These are phyloP conservation scores for Trinectes maculatus DNA, from an alignment of 2,113 vertebrate genomes.

Conservation along the genomic window DNA sequence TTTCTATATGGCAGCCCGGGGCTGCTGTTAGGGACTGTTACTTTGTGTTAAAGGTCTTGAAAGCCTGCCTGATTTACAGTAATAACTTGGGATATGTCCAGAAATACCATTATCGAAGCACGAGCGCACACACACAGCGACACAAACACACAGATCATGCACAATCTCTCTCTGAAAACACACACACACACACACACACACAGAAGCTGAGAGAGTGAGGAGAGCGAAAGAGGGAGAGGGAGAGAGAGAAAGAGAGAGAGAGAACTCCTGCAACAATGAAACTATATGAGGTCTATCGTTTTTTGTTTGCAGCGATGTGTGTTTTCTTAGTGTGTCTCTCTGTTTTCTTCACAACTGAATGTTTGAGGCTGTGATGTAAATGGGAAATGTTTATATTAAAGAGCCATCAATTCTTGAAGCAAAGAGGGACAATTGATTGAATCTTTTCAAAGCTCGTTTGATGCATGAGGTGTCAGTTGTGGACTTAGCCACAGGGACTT, in stretches of 20 bases:
- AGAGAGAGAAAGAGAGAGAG: neutral
- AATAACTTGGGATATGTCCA: conserved; percentile 80
- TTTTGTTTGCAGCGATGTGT: conserved; percentile 9
- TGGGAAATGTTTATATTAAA: conserved; percentile 60
- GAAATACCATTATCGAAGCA: conserved; percentile 75
- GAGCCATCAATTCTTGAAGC: conserved; percentile 53
- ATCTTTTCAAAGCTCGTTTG: conserved; percentile 61
- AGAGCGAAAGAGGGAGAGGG: neutral
- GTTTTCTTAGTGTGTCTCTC: conserved; percentile 35
- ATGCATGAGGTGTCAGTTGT: conserved; percentile 48
- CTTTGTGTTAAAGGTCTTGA: conserved; percentile 78
- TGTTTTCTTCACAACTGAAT: conserved; percentile 34
- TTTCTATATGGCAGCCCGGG: conserved; percentile 70
- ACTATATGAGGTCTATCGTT: conserved; percentile 17
- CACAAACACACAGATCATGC: too few relatives aligned
- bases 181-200: conserved; percentile 8
- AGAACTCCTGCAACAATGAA: conserved; percentile 61
- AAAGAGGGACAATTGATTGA: conserved; percentile 59
- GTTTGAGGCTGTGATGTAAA: conserved; percentile 63
- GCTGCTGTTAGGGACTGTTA: conserved; percentile 75
- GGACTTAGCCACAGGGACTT: conserved; percentile 51
- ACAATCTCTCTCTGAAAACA: neutral
- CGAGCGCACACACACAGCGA: neutral
- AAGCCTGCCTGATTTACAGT: conserved; percentile 78
- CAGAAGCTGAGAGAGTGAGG: neutral